Evolutionary conservation across 2,888 invertebrate species (phyloP).

Genomic region (Priocnemis perturbator): DNA sequence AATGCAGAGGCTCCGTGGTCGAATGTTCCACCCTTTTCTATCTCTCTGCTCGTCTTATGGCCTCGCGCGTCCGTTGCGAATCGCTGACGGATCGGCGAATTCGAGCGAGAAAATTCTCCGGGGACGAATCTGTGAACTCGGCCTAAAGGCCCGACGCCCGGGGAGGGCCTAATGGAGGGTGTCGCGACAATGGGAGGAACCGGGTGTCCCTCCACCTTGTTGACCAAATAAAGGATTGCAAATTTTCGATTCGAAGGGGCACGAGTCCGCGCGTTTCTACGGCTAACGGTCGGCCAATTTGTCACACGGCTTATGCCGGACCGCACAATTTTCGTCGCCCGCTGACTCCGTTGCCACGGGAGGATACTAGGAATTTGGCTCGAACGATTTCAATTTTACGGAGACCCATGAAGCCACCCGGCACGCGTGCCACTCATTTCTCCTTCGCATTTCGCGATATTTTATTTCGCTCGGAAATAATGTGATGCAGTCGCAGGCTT

Average conservation of each 20-base stretch:
- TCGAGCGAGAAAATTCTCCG: slow-evolving; percentile 39
- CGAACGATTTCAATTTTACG: too few species aligned
- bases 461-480: too few species aligned
- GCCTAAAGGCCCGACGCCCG: not conserved
- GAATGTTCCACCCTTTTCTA: not conserved
- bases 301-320: slow-evolving; percentile 56
- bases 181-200: slow-evolving; percentile 47
- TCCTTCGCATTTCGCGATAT: too few species aligned
- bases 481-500: too few species aligned
- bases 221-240: slow-evolving; percentile 72
- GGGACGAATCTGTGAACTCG: slow-evolving; percentile 32
- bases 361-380: too few species aligned
- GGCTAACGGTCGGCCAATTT: slow-evolving; percentile 58
- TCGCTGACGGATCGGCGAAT: slow-evolving; percentile 51
- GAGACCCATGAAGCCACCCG: too few species aligned
- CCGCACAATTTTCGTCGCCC: not conserved
- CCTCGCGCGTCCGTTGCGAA: slow-evolving; percentile 46
- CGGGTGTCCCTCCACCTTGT: slow-evolving; percentile 65
- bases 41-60: not conserved
- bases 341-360: too few species aligned
- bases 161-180: slow-evolving; percentile 45
- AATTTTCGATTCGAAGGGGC: slow-evolving; percentile 56
- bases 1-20: too few species aligned
- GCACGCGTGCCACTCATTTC: too few species aligned
- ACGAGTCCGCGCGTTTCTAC: slow-evolving; percentile 30